Evolutionary conservation across 2,888 invertebrate species (phyloP).

Genomic region (Brachyptera putata): DNA sequence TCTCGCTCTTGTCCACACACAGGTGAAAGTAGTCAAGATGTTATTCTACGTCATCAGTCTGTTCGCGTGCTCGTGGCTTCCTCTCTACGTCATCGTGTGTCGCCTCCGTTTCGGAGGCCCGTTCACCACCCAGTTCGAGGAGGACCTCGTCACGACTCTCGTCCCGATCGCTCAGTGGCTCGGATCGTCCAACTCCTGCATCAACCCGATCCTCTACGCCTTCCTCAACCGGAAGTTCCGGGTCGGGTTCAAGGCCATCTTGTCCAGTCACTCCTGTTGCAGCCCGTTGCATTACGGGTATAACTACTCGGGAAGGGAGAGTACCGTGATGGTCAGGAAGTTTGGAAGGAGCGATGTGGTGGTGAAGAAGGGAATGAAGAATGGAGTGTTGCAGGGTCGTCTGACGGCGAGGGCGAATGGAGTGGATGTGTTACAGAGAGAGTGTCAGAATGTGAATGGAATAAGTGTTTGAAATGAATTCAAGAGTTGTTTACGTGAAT

Average conservation of each 20-base stretch:
- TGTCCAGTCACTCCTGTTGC: conserved; percentile 45
- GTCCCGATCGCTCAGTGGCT: conserved; percentile 51
- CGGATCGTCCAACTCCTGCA: conserved; percentile 52
- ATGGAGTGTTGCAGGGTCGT: too few species aligned
- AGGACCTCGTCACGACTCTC: conserved; percentile 39
- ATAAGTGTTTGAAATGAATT: too few species aligned
- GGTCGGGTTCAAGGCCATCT: conserved; percentile 48
- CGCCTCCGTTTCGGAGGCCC: conserved; percentile 42
- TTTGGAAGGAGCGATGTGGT: too few species aligned
- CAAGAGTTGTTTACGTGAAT: too few species aligned
- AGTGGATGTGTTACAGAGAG: too few species aligned
- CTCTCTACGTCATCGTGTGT: conserved; percentile 49
- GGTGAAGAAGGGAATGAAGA: too few species aligned
- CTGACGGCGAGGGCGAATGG: too few species aligned
- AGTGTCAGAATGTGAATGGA: too few species aligned
- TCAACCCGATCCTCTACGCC: conserved; percentile 55
- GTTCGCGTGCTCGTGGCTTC: conserved; percentile 54
- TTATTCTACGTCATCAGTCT: conserved; percentile 51
- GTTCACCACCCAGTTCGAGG: conserved; percentile 36
- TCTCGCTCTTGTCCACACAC: conserved; percentile 19
- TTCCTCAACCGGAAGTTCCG: conserved; percentile 55
- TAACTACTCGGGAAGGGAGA: neutral
- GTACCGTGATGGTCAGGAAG: too few species aligned
- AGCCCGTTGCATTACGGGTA: conserved; percentile 32
- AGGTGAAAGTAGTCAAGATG: conserved; percentile 47